Percentiles rank a stretch among this genome's conserved stretches.
Evolutionary conservation across 2,113 vertebrate genomes (phyloP).

Genomic region (Nothoprocta pentlandii): DNA sequence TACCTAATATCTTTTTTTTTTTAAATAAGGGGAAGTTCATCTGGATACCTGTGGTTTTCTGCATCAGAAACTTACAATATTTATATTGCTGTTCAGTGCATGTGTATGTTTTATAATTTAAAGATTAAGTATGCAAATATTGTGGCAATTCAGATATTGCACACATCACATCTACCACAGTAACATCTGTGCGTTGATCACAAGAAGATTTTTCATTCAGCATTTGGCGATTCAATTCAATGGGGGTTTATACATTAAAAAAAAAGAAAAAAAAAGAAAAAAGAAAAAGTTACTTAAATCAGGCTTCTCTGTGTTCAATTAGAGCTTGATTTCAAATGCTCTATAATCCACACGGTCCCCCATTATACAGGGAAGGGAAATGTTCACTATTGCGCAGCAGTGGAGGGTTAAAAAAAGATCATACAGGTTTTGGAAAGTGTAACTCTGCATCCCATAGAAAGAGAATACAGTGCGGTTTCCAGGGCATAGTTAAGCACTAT

Average conservation of each 20-base stretch:
- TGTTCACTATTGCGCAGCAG: slow-evolving; percentile 25
- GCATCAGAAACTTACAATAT: slow-evolving; percentile 40
- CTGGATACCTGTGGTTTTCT: slow-evolving; percentile 37
- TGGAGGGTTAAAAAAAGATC: slow-evolving; percentile 39
- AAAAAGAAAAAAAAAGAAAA: neutral
- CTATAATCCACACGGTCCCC: slow-evolving; percentile 38
- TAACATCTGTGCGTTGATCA: slow-evolving; percentile 52
- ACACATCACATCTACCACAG: slow-evolving; percentile 6
- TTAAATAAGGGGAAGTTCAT: slow-evolving; percentile 31
- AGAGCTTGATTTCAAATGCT: slow-evolving; percentile 28
- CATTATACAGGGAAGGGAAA: slow-evolving; percentile 2
- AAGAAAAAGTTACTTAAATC: neutral
- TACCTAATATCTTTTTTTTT: slow-evolving; percentile 30
- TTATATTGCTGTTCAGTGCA: slow-evolving; percentile 53
- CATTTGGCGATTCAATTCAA: slow-evolving; percentile 41
- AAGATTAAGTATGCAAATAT: slow-evolving; percentile 67
- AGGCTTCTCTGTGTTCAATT: slow-evolving; percentile 57
- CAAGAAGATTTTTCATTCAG: slow-evolving; percentile 59
- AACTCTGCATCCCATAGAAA: slow-evolving; percentile 26
- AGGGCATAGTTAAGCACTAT: slow-evolving; percentile 38
- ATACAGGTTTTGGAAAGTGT: slow-evolving; percentile 44
- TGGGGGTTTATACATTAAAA: slow-evolving; percentile 35
- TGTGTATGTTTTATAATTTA: slow-evolving; percentile 61
- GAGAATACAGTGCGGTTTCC: slow-evolving; percentile 30
- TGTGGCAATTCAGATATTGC: slow-evolving; percentile 43